Evolutionary conservation across 2,888 invertebrate species (phyloP).

Genomic region (Copidosoma aretas): DNA sequence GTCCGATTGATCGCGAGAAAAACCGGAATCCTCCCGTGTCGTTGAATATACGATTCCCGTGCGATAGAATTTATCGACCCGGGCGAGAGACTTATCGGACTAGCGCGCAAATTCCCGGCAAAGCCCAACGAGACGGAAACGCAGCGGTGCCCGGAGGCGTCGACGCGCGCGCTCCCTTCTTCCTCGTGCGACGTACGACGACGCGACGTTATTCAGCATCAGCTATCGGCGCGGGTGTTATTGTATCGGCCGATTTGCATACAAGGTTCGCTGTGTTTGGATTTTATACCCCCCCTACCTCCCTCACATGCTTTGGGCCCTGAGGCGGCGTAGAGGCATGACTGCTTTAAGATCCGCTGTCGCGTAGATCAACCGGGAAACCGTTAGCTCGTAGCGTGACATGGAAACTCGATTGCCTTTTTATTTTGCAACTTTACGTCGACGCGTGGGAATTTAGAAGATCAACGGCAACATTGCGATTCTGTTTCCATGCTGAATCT

Average conservation of each 20-base stretch:
- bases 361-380: background rate
- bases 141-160: too few species aligned
- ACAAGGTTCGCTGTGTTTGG: background rate
- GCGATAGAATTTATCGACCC: background rate
- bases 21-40: background rate
- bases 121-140: background rate
- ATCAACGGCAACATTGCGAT: too few species aligned
- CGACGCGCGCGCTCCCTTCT: background rate
- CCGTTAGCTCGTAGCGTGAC: background rate
- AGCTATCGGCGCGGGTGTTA: constrained; percentile 26
- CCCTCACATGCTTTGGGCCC: background rate
- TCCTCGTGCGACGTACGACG: constrained; percentile 2
- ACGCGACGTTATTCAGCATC: background rate
- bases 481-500: too few species aligned
- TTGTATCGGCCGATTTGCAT: constrained; percentile 33
- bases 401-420: too few species aligned
- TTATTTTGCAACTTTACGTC: too few species aligned
- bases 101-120: background rate
- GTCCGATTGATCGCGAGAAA: background rate
- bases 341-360: constrained; percentile 9
- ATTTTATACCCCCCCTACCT: background rate
- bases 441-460: too few species aligned
- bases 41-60: background rate
- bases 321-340: background rate
- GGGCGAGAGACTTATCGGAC: background rate